phyloP scores from a whole-genome alignment of 30 jellyfish, hydroid and myxozoan genomes.

The Chrysaora quinquecirrha region DNA sequence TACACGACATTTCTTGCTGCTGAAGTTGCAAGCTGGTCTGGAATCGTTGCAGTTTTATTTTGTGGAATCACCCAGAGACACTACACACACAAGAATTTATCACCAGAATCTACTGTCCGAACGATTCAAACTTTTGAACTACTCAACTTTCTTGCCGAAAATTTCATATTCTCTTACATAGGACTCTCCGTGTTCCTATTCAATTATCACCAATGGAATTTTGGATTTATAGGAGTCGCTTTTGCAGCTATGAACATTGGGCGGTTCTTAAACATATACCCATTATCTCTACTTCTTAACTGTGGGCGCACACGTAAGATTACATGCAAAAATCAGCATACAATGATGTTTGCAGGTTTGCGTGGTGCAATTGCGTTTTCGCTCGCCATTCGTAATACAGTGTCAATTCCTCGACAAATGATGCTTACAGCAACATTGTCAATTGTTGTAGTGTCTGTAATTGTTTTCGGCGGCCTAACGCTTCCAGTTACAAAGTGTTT shows the following conservation, averaged over 20 bases:
- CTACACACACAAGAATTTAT: slow-evolving; percentile 93
- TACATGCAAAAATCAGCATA: slow-evolving; percentile 90
- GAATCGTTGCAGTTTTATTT: slow-evolving; percentile 98
- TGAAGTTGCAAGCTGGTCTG: slow-evolving; percentile 99
- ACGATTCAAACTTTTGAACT: slow-evolving; percentile 95
- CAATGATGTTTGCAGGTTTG: slow-evolving; percentile 98
- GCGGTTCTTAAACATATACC: slow-evolving; percentile 88
- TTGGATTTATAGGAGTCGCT: slow-evolving; percentile 96
- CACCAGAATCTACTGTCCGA: slow-evolving; percentile 98
- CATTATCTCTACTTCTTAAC: slow-evolving; percentile 83
- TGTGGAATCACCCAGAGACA: slow-evolving; percentile 99
- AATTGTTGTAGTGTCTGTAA: slow-evolving; percentile 93
- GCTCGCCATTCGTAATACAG: slow-evolving; percentile 98
- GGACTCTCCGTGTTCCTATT: slow-evolving; percentile 95
- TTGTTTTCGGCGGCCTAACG: slow-evolving; percentile 96
- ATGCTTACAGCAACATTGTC: slow-evolving; percentile 98
- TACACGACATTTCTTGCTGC: slow-evolving; percentile 98
- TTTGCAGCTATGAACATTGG: slow-evolving; percentile 95
- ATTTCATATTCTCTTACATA: slow-evolving; percentile 97
- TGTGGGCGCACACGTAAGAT: slow-evolving; percentile 90
- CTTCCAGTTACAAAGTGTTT: slow-evolving; percentile 92
- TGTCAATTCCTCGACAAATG: slow-evolving; percentile 97
- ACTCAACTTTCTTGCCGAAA: slow-evolving; percentile 95
- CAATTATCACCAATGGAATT: slow-evolving; percentile 97
- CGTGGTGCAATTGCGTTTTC: slow-evolving; percentile 99